phyloP scores from a whole-genome alignment of 2,797 vertebrate species.

The Pachyuromys duprasi region DNA sequence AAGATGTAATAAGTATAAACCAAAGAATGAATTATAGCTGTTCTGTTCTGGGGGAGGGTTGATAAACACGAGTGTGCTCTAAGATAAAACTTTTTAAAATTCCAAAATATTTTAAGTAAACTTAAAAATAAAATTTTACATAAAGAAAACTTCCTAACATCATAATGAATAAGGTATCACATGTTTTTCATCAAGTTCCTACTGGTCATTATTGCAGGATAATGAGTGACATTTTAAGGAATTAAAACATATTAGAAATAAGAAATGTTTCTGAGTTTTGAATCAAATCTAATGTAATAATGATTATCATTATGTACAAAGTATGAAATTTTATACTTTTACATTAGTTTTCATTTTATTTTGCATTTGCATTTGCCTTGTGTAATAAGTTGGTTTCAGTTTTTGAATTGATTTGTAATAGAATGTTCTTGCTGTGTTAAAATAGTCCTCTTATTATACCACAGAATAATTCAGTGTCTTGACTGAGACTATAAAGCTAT shows the following conservation, averaged over 20 bases:
- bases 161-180: slow-evolving; percentile 38
- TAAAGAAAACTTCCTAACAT: slow-evolving; percentile 31
- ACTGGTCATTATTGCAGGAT: slow-evolving; percentile 60
- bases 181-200: slow-evolving; percentile 55
- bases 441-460: slow-evolving; percentile 65
- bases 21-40: neutral
- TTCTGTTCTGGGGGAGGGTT: slow-evolving; percentile 25
- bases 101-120: slow-evolving; percentile 62
- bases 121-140: slow-evolving; percentile 5
- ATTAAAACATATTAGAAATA: slow-evolving; percentile 68
- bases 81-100: slow-evolving; percentile 51
- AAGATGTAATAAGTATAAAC: slow-evolving; percentile 33
- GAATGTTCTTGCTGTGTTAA: slow-evolving; percentile 76
- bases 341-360: slow-evolving; percentile 67
- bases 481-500: slow-evolving; percentile 23
- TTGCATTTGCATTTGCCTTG: slow-evolving; percentile 60
- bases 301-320: slow-evolving; percentile 74
- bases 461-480: slow-evolving; percentile 59
- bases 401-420: slow-evolving; percentile 73
- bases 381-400: slow-evolving; percentile 76
- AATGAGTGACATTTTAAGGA: slow-evolving; percentile 58
- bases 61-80: slow-evolving; percentile 17
- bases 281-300: slow-evolving; percentile 78
- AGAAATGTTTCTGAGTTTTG: slow-evolving; percentile 63
- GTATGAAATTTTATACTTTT: slow-evolving; percentile 73